phyloP scores from a whole-genome alignment of 1,140 invertebrate genomes.

The Aphelinus atriplicis region DNA sequence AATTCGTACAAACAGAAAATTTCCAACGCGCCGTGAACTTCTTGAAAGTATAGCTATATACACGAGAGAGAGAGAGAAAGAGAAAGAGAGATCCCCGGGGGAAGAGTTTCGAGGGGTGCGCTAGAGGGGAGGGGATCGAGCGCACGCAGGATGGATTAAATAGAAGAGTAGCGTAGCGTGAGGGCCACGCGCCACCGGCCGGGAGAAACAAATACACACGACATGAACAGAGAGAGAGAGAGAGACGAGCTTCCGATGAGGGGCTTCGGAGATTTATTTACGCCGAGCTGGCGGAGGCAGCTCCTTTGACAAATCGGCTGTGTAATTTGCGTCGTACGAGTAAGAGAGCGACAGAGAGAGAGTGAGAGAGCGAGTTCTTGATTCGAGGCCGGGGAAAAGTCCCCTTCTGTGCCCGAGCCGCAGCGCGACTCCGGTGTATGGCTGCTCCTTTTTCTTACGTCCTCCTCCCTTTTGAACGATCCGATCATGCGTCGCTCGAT shows the following conservation, averaged over 20 bases:
- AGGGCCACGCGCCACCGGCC: too few relatives aligned
- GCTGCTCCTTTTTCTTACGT: too few relatives aligned
- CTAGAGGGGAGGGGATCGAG: conserved; percentile 16
- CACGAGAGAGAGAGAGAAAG: too few relatives aligned
- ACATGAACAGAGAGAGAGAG: conserved; percentile 22
- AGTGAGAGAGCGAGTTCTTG: not conserved
- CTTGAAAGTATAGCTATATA: too few relatives aligned
- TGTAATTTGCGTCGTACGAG: conserved; percentile 45
- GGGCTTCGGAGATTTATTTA: conserved; percentile 43
- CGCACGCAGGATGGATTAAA: conserved; percentile 32
- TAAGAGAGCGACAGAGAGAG: too few relatives aligned
- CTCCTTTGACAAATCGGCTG: conserved; percentile 49
- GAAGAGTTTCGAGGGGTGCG: not conserved
- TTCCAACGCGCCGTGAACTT: too few relatives aligned
- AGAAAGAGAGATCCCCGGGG: too few relatives aligned
- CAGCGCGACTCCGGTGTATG: too few relatives aligned
- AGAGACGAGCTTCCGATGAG: not conserved
- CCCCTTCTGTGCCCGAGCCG: conserved; percentile 6
- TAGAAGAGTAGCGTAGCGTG: conserved; percentile 24
- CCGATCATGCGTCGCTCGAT: too few relatives aligned
- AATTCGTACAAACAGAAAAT: too few relatives aligned
- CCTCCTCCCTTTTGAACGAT: too few relatives aligned
- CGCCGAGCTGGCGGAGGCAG: conserved; percentile 28
- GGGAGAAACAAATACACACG: not conserved
- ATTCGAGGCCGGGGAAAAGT: conserved; percentile 9